Evolutionary conservation across 2,797 vertebrate genomes (phyloP).

Genomic region (Sebastes cheni): DNA sequence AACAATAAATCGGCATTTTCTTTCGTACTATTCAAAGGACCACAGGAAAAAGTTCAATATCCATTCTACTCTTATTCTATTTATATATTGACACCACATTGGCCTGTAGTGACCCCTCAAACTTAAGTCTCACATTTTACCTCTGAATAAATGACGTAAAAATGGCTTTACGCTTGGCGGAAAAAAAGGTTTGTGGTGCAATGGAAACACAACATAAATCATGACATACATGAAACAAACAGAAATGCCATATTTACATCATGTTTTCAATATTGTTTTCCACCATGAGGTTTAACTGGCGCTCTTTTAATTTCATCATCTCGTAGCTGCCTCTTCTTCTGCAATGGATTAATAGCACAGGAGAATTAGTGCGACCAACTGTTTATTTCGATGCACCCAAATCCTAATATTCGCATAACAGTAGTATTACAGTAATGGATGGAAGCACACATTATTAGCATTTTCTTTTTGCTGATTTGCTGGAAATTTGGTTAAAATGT

Average conservation of each 20-base stretch:
- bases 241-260: neutral
- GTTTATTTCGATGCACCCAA: neutral
- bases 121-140: neutral
- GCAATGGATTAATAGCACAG: neutral
- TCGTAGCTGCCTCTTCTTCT: neutral
- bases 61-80: too few species aligned
- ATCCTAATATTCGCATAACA: neutral
- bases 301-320: neutral
- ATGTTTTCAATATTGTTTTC: neutral
- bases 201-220: neutral
- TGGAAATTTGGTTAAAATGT: neutral
- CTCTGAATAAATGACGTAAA: neutral
- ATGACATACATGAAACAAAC: neutral
- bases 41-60: too few species aligned
- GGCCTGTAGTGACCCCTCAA: neutral
- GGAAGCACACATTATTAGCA: neutral
- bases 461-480: neutral
- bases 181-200: neutral
- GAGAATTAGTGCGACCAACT: accelerated
- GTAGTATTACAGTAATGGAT: neutral
- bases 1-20: too few species aligned
- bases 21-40: too few species aligned
- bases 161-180: too few species aligned
- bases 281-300: neutral
- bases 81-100: neutral